phyloP scores from a whole-genome alignment of 2,888 invertebrate species.

The Tineola bisselliella region DNA sequence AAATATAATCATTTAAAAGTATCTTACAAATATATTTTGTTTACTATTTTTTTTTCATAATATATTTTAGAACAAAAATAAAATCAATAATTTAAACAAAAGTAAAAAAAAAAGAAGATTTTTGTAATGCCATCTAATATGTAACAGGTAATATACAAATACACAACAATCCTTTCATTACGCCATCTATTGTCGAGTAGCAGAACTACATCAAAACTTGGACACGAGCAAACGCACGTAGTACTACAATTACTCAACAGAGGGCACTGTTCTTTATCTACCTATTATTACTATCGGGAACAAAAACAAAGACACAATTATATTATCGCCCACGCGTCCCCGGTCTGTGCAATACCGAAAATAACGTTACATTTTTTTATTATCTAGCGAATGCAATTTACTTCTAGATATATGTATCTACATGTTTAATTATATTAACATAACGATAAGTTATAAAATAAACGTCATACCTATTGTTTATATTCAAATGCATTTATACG shows the following conservation, averaged over 20 bases:
- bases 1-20: neutral
- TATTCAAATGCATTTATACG: too few relatives aligned
- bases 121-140: neutral
- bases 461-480: too few relatives aligned
- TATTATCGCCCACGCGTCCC: neutral
- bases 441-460: too few relatives aligned
- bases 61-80: neutral
- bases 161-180: neutral
- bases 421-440: too few relatives aligned
- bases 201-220: neutral
- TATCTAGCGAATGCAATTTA: too few relatives aligned
- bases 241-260: neutral
- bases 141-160: neutral
- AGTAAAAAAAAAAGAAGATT: neutral
- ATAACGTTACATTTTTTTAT: neutral
- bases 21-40: neutral
- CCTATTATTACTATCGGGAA: neutral
- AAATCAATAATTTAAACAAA: neutral
- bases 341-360: neutral
- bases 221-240: too few relatives aligned
- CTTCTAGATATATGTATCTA: too few relatives aligned
- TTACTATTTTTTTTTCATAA: neutral
- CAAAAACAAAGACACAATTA: neutral
- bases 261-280: neutral
- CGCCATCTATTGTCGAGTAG: conserved; percentile 14